phyloP scores from a whole-genome alignment of 2,888 invertebrate species.

The Homarus gammarus region DNA sequence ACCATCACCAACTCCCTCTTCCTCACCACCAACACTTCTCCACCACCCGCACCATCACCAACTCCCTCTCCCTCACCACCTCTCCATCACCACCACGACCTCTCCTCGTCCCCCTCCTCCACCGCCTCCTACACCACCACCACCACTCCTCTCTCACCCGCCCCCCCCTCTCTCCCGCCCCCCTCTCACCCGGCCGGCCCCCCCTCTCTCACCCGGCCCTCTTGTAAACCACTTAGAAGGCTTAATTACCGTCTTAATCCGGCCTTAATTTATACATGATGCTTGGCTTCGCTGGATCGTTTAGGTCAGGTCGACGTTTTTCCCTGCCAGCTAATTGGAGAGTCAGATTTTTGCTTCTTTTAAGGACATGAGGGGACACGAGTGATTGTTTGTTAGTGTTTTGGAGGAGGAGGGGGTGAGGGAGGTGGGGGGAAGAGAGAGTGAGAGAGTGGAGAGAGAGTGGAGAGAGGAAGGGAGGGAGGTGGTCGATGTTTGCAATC shows the following conservation, averaged over 20 bases:
- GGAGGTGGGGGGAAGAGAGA: not conserved
- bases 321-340: slow-evolving; percentile 42
- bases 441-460: not conserved
- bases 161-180: not conserved
- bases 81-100: not conserved
- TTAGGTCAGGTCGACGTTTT: slow-evolving; percentile 2
- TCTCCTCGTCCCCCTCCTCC: not conserved
- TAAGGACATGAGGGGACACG: slow-evolving; percentile 40
- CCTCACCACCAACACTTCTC: not conserved
- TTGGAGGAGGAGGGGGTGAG: slow-evolving; percentile 28
- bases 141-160: not conserved
- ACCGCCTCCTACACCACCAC: not conserved
- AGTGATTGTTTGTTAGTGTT: slow-evolving; percentile 34
- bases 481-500: not conserved
- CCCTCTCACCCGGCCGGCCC: no score
- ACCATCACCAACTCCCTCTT: not conserved
- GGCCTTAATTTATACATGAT: slow-evolving; percentile 53
- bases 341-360: slow-evolving; percentile 30
- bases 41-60: not conserved
- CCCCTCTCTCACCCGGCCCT: no score
- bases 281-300: slow-evolving; percentile 46
- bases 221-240: slow-evolving; percentile 50
- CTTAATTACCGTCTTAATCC: slow-evolving; percentile 53
- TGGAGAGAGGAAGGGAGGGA: not conserved
- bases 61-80: not conserved